phyloP scores from a whole-genome alignment of 2,888 invertebrate genomes.

The Tyria jacobaeae region DNA sequence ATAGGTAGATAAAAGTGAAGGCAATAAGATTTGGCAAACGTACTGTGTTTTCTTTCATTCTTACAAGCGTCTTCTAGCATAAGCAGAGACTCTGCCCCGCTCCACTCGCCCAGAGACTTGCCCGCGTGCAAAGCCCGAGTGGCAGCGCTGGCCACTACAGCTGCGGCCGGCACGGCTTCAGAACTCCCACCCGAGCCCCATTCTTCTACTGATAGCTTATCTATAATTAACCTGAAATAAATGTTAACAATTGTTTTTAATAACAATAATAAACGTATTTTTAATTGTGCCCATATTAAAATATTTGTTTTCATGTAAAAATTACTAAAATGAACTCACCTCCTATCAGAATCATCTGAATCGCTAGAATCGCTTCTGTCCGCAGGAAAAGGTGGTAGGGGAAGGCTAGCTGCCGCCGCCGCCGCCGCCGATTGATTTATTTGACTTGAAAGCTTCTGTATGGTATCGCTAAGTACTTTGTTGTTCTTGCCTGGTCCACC shows the following conservation, averaged over 20 bases:
- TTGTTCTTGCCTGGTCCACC: slow-evolving; percentile 82
- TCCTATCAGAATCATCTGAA: slow-evolving; percentile 80
- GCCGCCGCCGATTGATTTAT: slow-evolving; percentile 78
- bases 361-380: slow-evolving; percentile 81
- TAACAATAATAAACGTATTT: neutral
- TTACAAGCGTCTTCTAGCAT: slow-evolving; percentile 83
- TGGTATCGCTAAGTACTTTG: slow-evolving; percentile 88
- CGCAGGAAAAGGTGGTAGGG: slow-evolving; percentile 70
- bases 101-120: slow-evolving; percentile 83
- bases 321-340: slow-evolving; percentile 55
- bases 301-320: too few relatives aligned
- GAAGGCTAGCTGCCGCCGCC: slow-evolving; percentile 65
- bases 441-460: slow-evolving; percentile 87
- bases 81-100: slow-evolving; percentile 80
- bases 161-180: slow-evolving; percentile 43
- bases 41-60: slow-evolving; percentile 81
- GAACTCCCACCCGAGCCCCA: slow-evolving; percentile 65
- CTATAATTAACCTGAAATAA: slow-evolving; percentile 76
- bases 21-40: too few relatives aligned
- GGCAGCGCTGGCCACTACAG: slow-evolving; percentile 35
- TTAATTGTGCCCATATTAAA: too few relatives aligned
- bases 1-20: neutral
- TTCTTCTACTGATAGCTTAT: slow-evolving; percentile 75
- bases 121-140: slow-evolving; percentile 72
- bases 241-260: neutral